Evolutionary conservation across 2,797 vertebrate genomes (phyloP), one percentile per base, ranked within the genome.

Genomic region (Holocentrus rufus): DNA sequence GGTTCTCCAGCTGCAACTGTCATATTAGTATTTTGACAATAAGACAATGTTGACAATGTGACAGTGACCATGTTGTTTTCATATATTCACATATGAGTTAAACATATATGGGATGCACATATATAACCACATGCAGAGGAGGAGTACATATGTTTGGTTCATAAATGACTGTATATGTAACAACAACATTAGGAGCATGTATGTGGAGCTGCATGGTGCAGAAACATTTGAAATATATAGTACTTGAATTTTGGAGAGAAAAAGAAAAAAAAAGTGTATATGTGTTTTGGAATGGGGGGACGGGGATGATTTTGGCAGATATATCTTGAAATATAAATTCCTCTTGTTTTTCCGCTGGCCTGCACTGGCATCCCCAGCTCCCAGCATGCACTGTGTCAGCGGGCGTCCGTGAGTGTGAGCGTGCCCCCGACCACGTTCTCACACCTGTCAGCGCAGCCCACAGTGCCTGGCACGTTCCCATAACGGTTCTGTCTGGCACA

Each of bases 381-480:
- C 83, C 84, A 85, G 78, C 81, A 80, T 90, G 74, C 79, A 79
- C 25, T 46, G n/a, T 23, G 82, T 68, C 73, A 84, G 65, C 65
- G 54, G 82, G 76, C 73, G 56, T 80, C 77, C 66, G 42, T 79
- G 62, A 82, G 76, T 88, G 77, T 86, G 82, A 80, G 72, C 13
- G 14, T 44, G 69, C 53, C 34, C 74, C 74, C 63, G 63, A 75
- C 77, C n/a, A 60, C 50, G 79, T 83, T 85, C 87, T 88, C 86
- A 88, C 88, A 91, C 89, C 90, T 89, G 89, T 88, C 87, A 88
- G 64, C 42, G 72, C 58, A 59, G 64, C 82, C 81, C 64, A 85
- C 58, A 30, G 69, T 23, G 36, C 30, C 79, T 80, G 82, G 88
- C 74, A 77, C 66, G 10, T 71, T 85, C 82, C 72, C 80, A 74